Percentiles rank a stretch among this genome's conserved stretches.
phyloP scores from a whole-genome alignment of 2,888 invertebrate genomes.

The Acrobasis repandana region DNA sequence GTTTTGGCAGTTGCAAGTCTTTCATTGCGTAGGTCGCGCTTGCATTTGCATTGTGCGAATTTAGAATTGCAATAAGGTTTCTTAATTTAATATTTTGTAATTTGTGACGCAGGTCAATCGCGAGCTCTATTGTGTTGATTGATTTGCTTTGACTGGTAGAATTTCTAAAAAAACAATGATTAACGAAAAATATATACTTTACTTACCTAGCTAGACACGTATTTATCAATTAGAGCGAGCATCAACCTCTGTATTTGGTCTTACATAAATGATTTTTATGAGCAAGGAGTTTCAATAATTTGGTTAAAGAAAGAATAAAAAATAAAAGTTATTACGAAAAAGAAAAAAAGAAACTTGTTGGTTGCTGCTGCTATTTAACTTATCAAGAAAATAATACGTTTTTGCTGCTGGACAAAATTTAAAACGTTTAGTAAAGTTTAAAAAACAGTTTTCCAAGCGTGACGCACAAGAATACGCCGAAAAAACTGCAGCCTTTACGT shows the following conservation, averaged over 20 bases:
- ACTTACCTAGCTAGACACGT: no score
- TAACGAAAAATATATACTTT: no score
- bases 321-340: background rate
- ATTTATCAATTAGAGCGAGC: no score
- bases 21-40: constrained; percentile 8
- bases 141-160: background rate
- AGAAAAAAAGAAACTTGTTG: no score
- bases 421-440: background rate
- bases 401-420: background rate
- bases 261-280: background rate
- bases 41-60: constrained; percentile 11
- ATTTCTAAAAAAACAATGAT: no score
- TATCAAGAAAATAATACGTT: no score
- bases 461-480: constrained; percentile 33
- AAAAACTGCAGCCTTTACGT: constrained; percentile 36
- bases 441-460: constrained; percentile 27
- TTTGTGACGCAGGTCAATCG: background rate
- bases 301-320: background rate
- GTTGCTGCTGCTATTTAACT: no score
- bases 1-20: background rate
- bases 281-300: background rate
- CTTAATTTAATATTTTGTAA: constrained; percentile 7
- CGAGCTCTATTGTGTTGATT: background rate
- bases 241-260: no score
- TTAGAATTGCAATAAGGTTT: constrained; percentile 15